These are phyloP conservation scores for Passer domesticus DNA, from an alignment of 2,113 vertebrate genomes.

Conservation along the genomic window DNA sequence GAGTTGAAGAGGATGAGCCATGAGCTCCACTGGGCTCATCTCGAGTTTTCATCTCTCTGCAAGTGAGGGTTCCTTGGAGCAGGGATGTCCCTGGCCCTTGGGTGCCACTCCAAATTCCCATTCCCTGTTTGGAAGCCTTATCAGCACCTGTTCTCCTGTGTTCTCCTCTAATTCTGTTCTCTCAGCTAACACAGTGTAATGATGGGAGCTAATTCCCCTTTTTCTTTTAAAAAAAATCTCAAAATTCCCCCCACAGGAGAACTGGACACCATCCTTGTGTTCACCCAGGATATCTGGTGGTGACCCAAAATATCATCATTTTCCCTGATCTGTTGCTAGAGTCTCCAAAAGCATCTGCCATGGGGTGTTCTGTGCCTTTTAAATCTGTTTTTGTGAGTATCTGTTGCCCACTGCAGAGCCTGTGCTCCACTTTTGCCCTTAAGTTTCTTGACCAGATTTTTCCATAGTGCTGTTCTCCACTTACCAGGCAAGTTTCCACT, in stretches of 20 bases:
- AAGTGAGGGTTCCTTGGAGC: background rate
- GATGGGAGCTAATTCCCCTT: background rate
- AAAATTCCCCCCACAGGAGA: background rate
- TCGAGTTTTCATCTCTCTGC: background rate
- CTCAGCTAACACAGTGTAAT: rapidly evolving
- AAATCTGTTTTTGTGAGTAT: background rate
- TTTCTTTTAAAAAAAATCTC: background rate
- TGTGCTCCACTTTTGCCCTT: background rate
- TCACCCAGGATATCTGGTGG: background rate
- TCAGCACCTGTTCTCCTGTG: background rate
- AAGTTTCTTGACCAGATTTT: background rate
- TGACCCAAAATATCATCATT: background rate
- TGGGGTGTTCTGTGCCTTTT: background rate
- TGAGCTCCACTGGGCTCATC: background rate
- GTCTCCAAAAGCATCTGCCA: background rate
- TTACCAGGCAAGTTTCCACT: background rate
- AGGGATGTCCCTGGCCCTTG: background rate
- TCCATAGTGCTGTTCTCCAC: background rate
- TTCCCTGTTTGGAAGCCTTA: background rate
- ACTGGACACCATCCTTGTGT: background rate
- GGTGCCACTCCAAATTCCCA: background rate
- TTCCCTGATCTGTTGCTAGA: background rate
- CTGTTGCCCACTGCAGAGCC: background rate
- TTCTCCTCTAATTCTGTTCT: background rate
- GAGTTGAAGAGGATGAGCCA: background rate